Evolutionary conservation across 2,113 vertebrate genomes (phyloP).

Genomic region (Struthio camelus): DNA sequence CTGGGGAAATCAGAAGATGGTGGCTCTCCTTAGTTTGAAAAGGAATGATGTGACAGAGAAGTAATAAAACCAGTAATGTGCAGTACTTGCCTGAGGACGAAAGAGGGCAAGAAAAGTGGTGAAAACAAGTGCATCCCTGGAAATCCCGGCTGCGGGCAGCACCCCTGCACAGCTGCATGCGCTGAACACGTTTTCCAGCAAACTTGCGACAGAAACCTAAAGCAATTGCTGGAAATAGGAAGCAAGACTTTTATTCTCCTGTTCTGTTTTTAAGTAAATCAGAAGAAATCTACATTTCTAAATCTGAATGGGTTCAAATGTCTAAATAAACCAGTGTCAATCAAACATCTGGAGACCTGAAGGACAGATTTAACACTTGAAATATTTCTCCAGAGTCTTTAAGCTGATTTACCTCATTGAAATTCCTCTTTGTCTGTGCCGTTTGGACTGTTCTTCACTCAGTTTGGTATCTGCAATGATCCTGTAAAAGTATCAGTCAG

Average conservation of each 20-base stretch:
- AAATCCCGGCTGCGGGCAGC: accelerated
- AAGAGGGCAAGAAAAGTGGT: too few species aligned
- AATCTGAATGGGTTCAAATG: background rate
- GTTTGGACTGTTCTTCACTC: background rate
- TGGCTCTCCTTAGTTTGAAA: background rate
- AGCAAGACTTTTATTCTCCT: background rate
- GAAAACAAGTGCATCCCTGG: too few species aligned
- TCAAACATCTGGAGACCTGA: background rate
- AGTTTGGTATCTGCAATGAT: background rate
- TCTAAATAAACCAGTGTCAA: background rate
- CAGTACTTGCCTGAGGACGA: background rate
- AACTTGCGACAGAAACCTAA: background rate
- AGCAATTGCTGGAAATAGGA: accelerated
- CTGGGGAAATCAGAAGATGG: background rate
- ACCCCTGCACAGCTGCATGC: too few species aligned
- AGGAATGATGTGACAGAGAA: accelerated
- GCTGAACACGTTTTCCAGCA: too few species aligned
- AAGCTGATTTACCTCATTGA: background rate
- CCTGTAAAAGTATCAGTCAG: background rate
- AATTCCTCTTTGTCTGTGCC: accelerated
- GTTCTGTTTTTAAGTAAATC: too few species aligned
- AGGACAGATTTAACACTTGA: background rate
- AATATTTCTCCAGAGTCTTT: background rate
- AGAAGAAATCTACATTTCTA: accelerated
- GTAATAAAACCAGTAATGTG: background rate